Evolutionary conservation across 2,113 vertebrate genomes (phyloP), one percentile per base, ranked within the genome.

Genomic region (Lethenteron reissneri): DNA sequence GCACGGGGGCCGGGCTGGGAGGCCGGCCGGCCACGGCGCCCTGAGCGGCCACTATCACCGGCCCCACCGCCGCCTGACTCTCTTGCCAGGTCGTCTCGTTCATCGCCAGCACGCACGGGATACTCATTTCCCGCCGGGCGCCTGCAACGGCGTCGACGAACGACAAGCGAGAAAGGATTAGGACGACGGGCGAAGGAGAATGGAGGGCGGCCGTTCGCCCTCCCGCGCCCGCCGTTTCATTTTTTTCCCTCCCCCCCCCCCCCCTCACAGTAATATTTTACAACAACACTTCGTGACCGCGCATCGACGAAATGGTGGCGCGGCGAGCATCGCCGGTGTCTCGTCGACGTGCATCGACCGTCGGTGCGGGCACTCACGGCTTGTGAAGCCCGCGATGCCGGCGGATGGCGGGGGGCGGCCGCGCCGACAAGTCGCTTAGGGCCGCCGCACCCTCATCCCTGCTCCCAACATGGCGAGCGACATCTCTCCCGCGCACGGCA

Each of bases 11-110:
- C 64, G 64, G 64, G 64, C 64, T 68, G 8, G 21, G 8, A 9
- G 64, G n/a, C 11, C 64, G n/a, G 64, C 64, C 64, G 70, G 56
- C 80, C 57, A 75, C 74, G 15, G 77, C 72, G 75, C 83, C 82
- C 77, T 79, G 81, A 80, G 77, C 81, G n/a, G 74, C 78, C 73
- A 69, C 76, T 9, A 68, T 21, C 64, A n/a, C 64, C 9, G 64
- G 64, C 82, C 84, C 82, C 81, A 84, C 81, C 78, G 79, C 77
- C 75, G 77, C 82, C 79, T 82, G 79, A 56, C 80, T 80, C 80
- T 86, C 83, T 81, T 84, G 82, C 83, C 84, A 87, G 78, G 77
- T 77, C 81, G 82, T 83, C 81, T 86, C 84, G 84, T 79, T 84
- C 83, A 81, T 82, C 77, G 82, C 82, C 79, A 83, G 77, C 78